Evolutionary conservation across 2,797 vertebrate genomes (phyloP).

Genomic region (Lithobates sylvaticus): DNA sequence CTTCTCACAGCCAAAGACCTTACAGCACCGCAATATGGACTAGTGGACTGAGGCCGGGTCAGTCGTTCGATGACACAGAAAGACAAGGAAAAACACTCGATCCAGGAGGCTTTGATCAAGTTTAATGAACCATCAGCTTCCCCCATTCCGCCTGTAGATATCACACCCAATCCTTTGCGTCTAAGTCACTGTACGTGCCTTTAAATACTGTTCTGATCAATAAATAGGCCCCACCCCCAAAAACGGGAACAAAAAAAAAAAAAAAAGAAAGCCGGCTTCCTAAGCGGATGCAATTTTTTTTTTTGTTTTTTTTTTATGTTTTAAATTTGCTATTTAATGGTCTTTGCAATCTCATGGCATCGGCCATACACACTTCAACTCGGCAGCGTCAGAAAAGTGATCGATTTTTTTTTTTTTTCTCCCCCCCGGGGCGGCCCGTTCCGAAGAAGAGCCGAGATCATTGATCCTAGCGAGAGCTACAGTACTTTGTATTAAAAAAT

Average conservation of each 20-base stretch:
- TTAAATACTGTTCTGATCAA: slow-evolving; percentile 48
- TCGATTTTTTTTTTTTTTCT: too few species aligned
- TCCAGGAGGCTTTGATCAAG: background rate
- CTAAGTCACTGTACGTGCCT: slow-evolving; percentile 13
- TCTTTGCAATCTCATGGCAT: slow-evolving; percentile 12
- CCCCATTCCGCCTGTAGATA: background rate
- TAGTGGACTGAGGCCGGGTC: too few species aligned
- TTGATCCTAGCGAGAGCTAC: slow-evolving; percentile 6
- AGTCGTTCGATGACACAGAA: background rate
- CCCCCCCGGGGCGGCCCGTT: too few species aligned
- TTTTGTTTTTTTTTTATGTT: too few species aligned
- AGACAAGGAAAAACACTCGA: background rate
- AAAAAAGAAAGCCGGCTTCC: slow-evolving; percentile 4
- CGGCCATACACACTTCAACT: background rate
- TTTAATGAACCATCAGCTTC: slow-evolving; percentile 32
- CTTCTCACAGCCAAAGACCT: too few species aligned
- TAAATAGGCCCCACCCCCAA: slow-evolving; percentile 45
- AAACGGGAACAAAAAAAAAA: background rate
- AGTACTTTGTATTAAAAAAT: slow-evolving; percentile 55
- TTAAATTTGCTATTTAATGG: slow-evolving; percentile 32
- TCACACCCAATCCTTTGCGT: background rate
- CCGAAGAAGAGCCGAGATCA: too few species aligned
- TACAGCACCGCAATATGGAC: too few species aligned
- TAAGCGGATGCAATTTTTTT: slow-evolving; percentile 26
- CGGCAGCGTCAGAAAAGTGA: too few species aligned